Base-by-base conservation (phyloP, 2,797 vertebrate genomes). In the Sylvilagus floridanus region DNA sequence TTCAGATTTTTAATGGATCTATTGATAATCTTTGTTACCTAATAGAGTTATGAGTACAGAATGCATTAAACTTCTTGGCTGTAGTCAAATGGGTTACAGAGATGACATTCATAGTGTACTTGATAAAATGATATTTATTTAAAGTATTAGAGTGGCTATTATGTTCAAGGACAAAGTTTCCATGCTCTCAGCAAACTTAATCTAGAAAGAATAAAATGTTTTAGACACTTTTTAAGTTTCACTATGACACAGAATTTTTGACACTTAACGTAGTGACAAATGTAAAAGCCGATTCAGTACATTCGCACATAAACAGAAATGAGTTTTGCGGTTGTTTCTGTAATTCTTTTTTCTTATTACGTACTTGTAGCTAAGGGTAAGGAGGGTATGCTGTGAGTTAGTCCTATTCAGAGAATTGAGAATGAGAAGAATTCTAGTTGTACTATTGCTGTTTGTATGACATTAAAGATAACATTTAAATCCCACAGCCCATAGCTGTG, bases 101-200 rank as follows among this genome's bases (percentile, higher is more conserved):
- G 72, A 76, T n/a, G 47, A 30, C 28, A 24, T 78, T 32, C 24
- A 50, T 63, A 78, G 73, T 71, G 76, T 79, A 82, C 96, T 97
- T 96, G 96, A 96, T 96, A 88, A 96, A 96, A 96, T 96, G 88
- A 63, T 95, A 7, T 84, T 92, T 94, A 85, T 96, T 97, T 95
- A 96, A 96, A 94, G 94, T 88, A 75, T 96, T 93, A 81, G 84
- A 97, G 96, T 96, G 86, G 84, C 93, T 77, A 97, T 97, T 97
- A 96, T 96, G 90, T 96, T 96, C 81, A 93, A 96, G 89, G 96
- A 90, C 83, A 84, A 95, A 97, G 84, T 96, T 96, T 96, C 28
- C 26, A 47, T 95, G 77, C 62, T 96, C 82, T 96, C 57, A 65
- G 17, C 72, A 94, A 95, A 88, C 92, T 96, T 96, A 89, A 78